A percentile compares a stretch with the other conserved stretches of the same genome.
These are phyloP conservation scores for Hedychridium roseum DNA, from an alignment of 2,888 invertebrate species.

Conservation along the genomic window DNA sequence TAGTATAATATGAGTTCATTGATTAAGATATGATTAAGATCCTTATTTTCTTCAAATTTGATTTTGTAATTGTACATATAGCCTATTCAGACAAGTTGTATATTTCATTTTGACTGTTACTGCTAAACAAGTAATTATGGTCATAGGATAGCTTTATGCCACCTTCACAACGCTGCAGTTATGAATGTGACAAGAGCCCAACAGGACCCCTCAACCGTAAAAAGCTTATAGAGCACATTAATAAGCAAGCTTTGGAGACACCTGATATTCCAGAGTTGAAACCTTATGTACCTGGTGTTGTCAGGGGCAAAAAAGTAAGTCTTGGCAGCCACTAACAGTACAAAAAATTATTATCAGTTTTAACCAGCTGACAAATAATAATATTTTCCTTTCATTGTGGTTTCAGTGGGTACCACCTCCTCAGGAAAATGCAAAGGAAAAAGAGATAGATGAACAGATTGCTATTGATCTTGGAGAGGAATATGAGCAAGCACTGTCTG, in stretches of 20 bases:
- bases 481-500: slow-evolving; percentile 87
- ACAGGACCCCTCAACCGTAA: slow-evolving; percentile 97
- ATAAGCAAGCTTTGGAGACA: slow-evolving; percentile 97
- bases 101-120: no score
- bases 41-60: no score
- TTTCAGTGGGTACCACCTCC: slow-evolving; percentile 83
- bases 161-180: slow-evolving; percentile 93
- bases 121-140: slow-evolving; percentile 4
- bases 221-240: slow-evolving; percentile 94
- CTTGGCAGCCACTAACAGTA: slow-evolving; percentile 3
- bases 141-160: slow-evolving; percentile 94
- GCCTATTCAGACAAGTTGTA: no score
- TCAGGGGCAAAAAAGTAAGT: slow-evolving; percentile 88
- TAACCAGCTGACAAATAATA: slow-evolving; percentile 2
- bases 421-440: slow-evolving; percentile 74
- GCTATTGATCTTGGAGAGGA: slow-evolving; percentile 93
- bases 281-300: slow-evolving; percentile 89
- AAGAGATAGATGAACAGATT: slow-evolving; percentile 90
- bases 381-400: slow-evolving; percentile 15
- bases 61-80: no score
- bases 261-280: slow-evolving; percentile 97
- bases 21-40: no score
- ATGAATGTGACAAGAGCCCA: slow-evolving; percentile 93
- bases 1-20: neutral
- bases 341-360: neutral